Conservation (phyloP, 2,113 vertebrate genomes). For the Nerophis ophidion region DNA sequence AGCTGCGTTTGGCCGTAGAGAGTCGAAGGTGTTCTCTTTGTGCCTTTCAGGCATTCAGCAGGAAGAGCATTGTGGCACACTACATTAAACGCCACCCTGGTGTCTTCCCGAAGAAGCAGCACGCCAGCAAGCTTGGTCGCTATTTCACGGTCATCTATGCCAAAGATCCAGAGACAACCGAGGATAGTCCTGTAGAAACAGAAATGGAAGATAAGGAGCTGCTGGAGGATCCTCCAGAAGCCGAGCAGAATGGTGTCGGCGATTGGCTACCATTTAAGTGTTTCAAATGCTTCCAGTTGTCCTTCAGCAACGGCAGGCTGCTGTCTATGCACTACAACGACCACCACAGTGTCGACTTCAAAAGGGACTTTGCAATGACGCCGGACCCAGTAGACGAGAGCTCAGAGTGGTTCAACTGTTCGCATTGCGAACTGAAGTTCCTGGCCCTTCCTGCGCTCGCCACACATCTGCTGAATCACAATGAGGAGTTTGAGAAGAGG, state of each 20-base stretch:
- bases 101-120: conserved; percentile 95
- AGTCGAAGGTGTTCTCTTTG: conserved; percentile 90
- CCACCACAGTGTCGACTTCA: conserved; percentile 88
- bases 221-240: conserved; percentile 73
- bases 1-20: conserved; percentile 89
- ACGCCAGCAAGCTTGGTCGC: conserved; percentile 88
- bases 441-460: conserved; percentile 81
- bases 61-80: conserved; percentile 96
- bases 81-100: conserved; percentile 98
- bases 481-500: conserved; percentile 92
- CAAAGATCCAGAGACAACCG: conserved; percentile 78
- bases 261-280: conserved; percentile 94
- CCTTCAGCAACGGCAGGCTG: conserved; percentile 83
- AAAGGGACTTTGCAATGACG: conserved; percentile 87
- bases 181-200: conserved; percentile 42
- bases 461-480: conserved; percentile 87
- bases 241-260: conserved; percentile 73
- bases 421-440: conserved; percentile 89
- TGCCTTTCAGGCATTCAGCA: conserved; percentile 93
- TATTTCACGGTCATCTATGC: conserved; percentile 94
- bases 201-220: conserved; percentile 61
- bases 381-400: conserved; percentile 68
- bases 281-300: conserved; percentile 90
- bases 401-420: conserved; percentile 83
- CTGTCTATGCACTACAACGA: conserved; percentile 96